These are phyloP conservation scores for Palloptera scutellata DNA, from an alignment of 2,888 invertebrate species.

Conservation along the genomic window DNA sequence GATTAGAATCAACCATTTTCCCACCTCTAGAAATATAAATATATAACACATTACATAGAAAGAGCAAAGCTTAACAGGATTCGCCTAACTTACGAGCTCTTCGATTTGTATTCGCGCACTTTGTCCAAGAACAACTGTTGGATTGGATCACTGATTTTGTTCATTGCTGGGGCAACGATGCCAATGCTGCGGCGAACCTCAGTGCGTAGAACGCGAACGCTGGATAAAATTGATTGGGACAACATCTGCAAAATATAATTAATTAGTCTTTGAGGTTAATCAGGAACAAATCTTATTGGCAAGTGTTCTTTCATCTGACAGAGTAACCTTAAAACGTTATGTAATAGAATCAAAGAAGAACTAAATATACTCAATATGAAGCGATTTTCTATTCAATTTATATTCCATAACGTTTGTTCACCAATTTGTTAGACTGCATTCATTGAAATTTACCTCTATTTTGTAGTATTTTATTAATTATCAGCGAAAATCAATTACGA, in stretches of 20 bases:
- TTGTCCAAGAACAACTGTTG: slow-evolving; percentile 94
- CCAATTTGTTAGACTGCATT: neutral
- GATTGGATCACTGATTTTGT: slow-evolving; percentile 85
- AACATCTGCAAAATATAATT: slow-evolving; percentile 63
- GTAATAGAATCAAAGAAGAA: slow-evolving; percentile 41
- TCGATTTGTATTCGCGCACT: slow-evolving; percentile 86
- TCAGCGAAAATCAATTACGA: slow-evolving; percentile 5
- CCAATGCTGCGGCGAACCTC: slow-evolving; percentile 76
- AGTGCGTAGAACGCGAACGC: slow-evolving; percentile 66
- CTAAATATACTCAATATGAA: neutral
- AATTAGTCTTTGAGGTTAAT: neutral
- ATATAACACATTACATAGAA: neutral
- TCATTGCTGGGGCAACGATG: slow-evolving; percentile 72
- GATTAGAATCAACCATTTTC: slow-evolving; percentile 82
- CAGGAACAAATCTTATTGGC: neutral
- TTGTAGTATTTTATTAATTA: slow-evolving; percentile 6
- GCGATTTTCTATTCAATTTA: neutral
- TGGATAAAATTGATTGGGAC: slow-evolving; percentile 66
- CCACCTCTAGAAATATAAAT: slow-evolving; percentile 73
- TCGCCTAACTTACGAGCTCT: slow-evolving; percentile 77
- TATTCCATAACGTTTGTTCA: neutral
- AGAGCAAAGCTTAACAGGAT: too few relatives aligned
- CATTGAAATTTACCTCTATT: slow-evolving; percentile 25
- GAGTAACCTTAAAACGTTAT: slow-evolving; percentile 58
- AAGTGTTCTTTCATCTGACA: neutral